These are phyloP conservation scores for Lepidurus couesii DNA, from an alignment of 1,140 invertebrate genomes.

Conservation along the genomic window DNA sequence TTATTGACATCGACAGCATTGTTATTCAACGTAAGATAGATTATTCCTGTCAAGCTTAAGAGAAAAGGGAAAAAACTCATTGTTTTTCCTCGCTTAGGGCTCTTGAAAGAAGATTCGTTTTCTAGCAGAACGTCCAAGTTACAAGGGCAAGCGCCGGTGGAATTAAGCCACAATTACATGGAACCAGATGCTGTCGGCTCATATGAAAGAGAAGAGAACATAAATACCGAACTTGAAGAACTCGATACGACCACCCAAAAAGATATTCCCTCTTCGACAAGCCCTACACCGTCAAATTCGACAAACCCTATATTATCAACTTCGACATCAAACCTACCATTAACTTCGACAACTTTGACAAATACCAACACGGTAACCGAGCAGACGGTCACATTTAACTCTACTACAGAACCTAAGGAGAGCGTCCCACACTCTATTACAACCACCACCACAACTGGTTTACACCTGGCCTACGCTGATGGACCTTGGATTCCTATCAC, in stretches of 20 bases:
- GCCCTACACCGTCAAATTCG: conserved; percentile 10
- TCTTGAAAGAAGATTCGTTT: not conserved
- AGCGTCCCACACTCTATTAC: not conserved
- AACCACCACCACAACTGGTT: not conserved
- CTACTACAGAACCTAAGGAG: not conserved
- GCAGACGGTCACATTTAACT: not conserved
- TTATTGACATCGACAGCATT: conserved; percentile 38
- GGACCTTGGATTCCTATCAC: conserved; percentile 14
- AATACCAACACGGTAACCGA: not conserved
- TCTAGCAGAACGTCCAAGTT: conserved; percentile 5
- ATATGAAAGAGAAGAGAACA: not conserved
- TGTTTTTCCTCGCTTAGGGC: conserved; percentile 23
- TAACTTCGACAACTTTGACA: conserved; percentile 20
- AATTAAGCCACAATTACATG: not conserved
- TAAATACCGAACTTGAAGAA: conserved; percentile 6
- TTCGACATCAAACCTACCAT: conserved; percentile 6
- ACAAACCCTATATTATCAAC: conserved; percentile 23
- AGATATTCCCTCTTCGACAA: not conserved
- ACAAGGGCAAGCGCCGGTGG: conserved; percentile 7
- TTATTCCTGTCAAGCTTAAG: not conserved
- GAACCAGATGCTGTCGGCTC: conserved; percentile 22
- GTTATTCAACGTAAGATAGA: conserved; percentile 36
- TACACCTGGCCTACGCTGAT: not conserved
- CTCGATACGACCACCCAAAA: conserved; percentile 14
- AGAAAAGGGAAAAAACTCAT: not conserved